A percentile compares a stretch with the other conserved stretches of the same genome.
Evolutionary conservation across 53 echinoderm and acorn worm genomes (phyloP).

Genomic region (Apostichopus leukothele): DNA sequence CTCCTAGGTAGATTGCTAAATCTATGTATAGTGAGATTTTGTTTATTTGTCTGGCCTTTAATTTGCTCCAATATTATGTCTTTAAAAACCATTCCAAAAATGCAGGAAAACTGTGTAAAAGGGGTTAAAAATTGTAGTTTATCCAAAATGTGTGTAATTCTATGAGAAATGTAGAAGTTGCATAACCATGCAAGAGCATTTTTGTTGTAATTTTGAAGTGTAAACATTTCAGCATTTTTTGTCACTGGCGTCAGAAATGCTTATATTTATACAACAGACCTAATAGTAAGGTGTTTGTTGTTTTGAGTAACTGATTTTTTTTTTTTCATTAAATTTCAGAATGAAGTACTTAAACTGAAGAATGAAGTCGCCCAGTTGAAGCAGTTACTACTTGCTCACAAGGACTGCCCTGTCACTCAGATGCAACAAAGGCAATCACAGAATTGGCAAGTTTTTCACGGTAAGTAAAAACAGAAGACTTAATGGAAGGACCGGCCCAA

Average conservation of each 20-base stretch:
- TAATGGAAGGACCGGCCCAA: too few relatives aligned
- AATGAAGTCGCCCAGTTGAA: slow-evolving; percentile 93
- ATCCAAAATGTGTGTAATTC: background rate
- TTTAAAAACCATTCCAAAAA: too few relatives aligned
- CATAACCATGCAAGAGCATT: background rate
- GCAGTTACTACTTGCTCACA: slow-evolving; percentile 86
- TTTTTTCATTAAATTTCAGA: slow-evolving; percentile 47
- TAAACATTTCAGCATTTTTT: background rate
- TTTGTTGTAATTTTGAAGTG: too few relatives aligned
- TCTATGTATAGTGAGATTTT: too few relatives aligned
- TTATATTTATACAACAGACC: too few relatives aligned
- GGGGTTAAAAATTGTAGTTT: too few relatives aligned
- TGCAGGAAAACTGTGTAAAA: too few relatives aligned
- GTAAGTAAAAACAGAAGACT: background rate
- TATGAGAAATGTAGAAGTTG: background rate
- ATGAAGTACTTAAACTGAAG: slow-evolving; percentile 75
- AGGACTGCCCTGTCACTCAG: slow-evolving; percentile 88
- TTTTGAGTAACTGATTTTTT: background rate
- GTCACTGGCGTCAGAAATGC: too few relatives aligned
- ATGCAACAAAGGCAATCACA: slow-evolving; percentile 62
- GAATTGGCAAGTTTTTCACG: slow-evolving; percentile 38
- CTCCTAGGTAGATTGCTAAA: too few relatives aligned
- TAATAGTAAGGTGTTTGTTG: too few relatives aligned
- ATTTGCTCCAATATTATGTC: too few relatives aligned
- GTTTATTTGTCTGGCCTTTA: too few relatives aligned